Evolutionary conservation across 2,888 invertebrate genomes (phyloP), one percentile per base, ranked within the genome.

Genomic region (Xanthia togata): DNA sequence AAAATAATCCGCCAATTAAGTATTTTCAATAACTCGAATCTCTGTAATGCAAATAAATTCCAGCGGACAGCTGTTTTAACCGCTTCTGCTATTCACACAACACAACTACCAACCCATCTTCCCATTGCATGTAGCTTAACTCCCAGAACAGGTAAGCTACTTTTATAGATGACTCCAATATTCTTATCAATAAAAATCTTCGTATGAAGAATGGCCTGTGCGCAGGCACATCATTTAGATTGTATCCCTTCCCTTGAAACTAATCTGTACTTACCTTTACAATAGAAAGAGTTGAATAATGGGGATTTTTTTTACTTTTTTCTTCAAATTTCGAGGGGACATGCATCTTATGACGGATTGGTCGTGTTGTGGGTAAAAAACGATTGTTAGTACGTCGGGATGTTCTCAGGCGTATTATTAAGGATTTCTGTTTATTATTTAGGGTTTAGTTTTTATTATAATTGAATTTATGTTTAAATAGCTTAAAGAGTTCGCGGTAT

Each of bases 141-240:
- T 60, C 59, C 31, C 35, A 47, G 35, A 75, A 79, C 74, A 93
- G 91, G 89, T 90, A 86, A 90, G 84, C 55, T 77, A 74, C 67
- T 82, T 92, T 95, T 93, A 94, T 92, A 93, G 93, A 95, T 94
- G 94, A 92, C 93, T 90, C 79, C 82, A 83, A 90, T 92, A 91
- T 91, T 90, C 91, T 95, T 96, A 96, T 96, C 96, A 92, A 93
- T 93, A 93, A 93, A 93, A 94, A 96, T 96, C 95, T 95, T 90
- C 87, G 88, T 92, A 93, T 95, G 93, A 93, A 94, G 95, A 94
- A 95, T 94, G 91, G 91, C 85, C 86, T 92, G 91, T 93, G 93
- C 92, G 89, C 91, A 91, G 93, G 91, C 92, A 93, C 94, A 92
- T 95, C 96, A 94, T 96, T 96, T 94, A 96, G 96, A 96, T 96